Percentiles rank a stretch among this genome's conserved stretches.
These are phyloP conservation scores for Diploscapter pachys DNA, from an alignment of 1,140 invertebrate genomes.

Conservation along the genomic window DNA sequence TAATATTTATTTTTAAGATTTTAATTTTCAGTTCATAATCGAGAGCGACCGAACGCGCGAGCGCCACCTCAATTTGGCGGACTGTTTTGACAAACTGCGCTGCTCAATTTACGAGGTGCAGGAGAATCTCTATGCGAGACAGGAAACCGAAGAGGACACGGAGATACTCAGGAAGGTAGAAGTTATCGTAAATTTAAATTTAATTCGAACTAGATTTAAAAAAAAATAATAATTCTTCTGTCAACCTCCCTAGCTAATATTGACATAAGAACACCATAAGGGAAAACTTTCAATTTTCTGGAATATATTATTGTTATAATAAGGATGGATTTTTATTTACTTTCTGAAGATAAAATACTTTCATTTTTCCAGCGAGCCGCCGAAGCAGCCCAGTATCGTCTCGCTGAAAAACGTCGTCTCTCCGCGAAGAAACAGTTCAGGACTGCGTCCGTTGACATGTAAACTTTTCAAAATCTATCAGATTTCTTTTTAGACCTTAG, in stretches of 20 bases:
- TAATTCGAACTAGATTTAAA: not conserved
- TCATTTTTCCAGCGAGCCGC: constrained; percentile 19
- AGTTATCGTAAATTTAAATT: not conserved
- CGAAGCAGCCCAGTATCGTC: constrained; percentile 15
- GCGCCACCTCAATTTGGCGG: constrained; percentile 26
- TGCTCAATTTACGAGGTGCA: constrained; percentile 25
- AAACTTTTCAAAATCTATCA: constrained; percentile 5
- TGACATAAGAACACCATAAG: not conserved
- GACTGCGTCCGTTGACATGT: constrained; percentile 10
- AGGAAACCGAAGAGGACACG: constrained; percentile 15
- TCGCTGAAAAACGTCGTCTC: constrained; percentile 16
- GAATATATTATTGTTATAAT: not conserved
- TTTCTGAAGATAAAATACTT: not conserved
- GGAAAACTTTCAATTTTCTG: too few relatives aligned
- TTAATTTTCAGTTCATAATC: constrained; percentile 28
- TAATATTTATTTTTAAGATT: not conserved
- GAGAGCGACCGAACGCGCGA: constrained; percentile 30
- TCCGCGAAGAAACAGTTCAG: constrained; percentile 20
- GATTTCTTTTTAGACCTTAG: constrained; percentile 5
- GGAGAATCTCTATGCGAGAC: not conserved
- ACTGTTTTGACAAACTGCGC: constrained; percentile 30
- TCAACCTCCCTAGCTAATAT: not conserved
- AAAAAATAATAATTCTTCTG: not conserved
- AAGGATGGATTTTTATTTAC: not conserved
- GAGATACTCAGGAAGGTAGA: constrained; percentile 13